Evolutionary conservation across 1,140 invertebrate genomes (phyloP), one percentile per base, ranked within the genome.

Genomic region (Papilio helenus): DNA sequence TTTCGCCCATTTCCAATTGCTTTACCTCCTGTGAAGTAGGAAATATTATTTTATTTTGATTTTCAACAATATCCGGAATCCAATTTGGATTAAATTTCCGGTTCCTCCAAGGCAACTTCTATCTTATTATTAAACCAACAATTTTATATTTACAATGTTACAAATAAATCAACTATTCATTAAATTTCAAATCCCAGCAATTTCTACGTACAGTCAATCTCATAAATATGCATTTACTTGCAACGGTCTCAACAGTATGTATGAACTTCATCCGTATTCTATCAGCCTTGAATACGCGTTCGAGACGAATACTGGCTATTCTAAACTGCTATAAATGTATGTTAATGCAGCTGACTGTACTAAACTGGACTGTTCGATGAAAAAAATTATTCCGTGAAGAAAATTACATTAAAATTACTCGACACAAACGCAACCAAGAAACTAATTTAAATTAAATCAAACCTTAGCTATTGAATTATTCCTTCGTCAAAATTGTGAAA

Each of bases 391-490:
- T 14, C 12, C 16, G 2, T 18, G 16, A 16, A 49, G 18, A 14
- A 55, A 55, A 49, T 49, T 49, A 16, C 5, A 49, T 5, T 3
- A 5, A 55, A 55, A 55, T 55, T 18, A 3, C 16, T 51, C 18
- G 4, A 51, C 1, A 51, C 18, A 51, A 51, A 51, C n/a, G 20
- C 20, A 61, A 26, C 26, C 10, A 61, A 9, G 3, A 26, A 61
- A 10, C 26, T 61, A 61, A 26, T 61, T 61, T 16, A 29, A 65
- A 65, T 65, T 12, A 65, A 65, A 29, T 16, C 29, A 16, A 16
- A 65, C 12, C 3, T 65, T 29, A 65, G 10, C 26, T 65, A 34
- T 65, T 65, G 26, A 65, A 65, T 65, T 65, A 65, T 65, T 65
- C 61, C 61, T 29, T 65, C 61, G 26, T 65, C 23, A 12, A 16